phyloP scores from a whole-genome alignment of 2,888 invertebrate genomes.

The Aporophyla lueneburgensis region DNA sequence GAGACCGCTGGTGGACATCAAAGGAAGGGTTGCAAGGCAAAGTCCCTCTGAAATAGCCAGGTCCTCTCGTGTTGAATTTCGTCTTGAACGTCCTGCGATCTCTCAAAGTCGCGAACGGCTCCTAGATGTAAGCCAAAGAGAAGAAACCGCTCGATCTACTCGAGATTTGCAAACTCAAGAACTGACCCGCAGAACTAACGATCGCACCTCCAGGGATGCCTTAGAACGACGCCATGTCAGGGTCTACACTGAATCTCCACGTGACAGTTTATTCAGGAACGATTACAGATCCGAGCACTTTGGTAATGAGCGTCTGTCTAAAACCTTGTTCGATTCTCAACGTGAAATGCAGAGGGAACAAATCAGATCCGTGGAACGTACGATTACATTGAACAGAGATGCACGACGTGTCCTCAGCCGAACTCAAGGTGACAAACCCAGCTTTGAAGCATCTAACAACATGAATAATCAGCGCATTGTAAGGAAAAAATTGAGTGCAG shows the following conservation, averaged over 20 bases:
- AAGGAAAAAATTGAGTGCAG: slow-evolving; percentile 34
- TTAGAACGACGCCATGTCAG: slow-evolving; percentile 40
- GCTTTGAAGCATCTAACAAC: slow-evolving; percentile 10
- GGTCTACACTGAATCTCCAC: slow-evolving; percentile 24
- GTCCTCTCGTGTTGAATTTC: slow-evolving; percentile 30
- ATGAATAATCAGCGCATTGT: slow-evolving; percentile 23
- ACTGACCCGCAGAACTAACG: slow-evolving; percentile 16
- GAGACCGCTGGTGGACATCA: slow-evolving; percentile 32
- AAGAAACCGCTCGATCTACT: slow-evolving; percentile 21
- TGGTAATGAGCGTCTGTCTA: slow-evolving; percentile 39
- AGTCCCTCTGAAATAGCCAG: slow-evolving; percentile 28
- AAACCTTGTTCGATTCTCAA: slow-evolving; percentile 20
- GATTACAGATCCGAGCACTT: slow-evolving; percentile 21
- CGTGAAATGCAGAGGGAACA: slow-evolving; percentile 26
- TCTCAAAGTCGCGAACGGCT: slow-evolving; percentile 40
- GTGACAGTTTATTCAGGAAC: slow-evolving; percentile 20
- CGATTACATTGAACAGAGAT: slow-evolving; percentile 30
- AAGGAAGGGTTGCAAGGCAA: slow-evolving; percentile 32
- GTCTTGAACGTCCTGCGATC: slow-evolving; percentile 25
- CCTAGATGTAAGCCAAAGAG: slow-evolving; percentile 24
- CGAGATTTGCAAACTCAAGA: slow-evolving; percentile 31
- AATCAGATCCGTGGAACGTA: slow-evolving; percentile 29
- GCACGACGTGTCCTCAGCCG: slow-evolving; percentile 28
- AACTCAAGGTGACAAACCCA: slow-evolving; percentile 21
- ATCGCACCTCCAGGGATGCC: slow-evolving; percentile 27